Conservation (phyloP, 2,797 vertebrate species). For the Nasua narica region DNA sequence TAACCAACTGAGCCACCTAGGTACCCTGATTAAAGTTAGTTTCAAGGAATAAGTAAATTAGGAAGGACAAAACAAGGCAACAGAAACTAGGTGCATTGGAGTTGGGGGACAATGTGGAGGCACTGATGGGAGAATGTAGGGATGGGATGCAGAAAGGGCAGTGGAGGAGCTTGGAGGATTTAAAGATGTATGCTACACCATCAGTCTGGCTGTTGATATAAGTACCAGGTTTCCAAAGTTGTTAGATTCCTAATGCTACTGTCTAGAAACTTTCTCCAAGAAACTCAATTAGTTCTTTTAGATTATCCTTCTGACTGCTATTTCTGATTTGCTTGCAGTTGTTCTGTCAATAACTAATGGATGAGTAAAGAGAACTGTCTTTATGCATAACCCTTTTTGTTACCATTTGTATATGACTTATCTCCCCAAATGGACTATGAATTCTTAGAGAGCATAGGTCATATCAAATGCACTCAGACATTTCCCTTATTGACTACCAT, state of each 20-base stretch:
- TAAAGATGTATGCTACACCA: not conserved
- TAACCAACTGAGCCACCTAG: not conserved
- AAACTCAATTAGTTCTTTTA: not conserved
- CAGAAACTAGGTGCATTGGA: not conserved
- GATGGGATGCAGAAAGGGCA: not conserved
- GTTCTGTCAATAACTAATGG: not conserved
- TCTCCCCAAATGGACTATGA: not conserved
- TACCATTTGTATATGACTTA: not conserved
- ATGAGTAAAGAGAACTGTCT: not conserved
- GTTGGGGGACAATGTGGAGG: not conserved
- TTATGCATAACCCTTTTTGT: not conserved
- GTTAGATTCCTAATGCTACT: not conserved
- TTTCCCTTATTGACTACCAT: not conserved
- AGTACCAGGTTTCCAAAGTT: not conserved
- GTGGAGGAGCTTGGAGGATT: not conserved
- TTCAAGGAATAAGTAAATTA: not conserved
- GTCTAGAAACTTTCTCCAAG: not conserved
- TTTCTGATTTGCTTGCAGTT: slow-evolving; percentile 12
- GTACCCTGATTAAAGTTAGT: not conserved
- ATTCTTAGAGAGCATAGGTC: not conserved
- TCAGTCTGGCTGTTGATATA: not conserved
- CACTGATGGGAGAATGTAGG: not conserved
- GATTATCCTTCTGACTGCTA: not conserved
- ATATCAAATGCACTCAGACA: not conserved
- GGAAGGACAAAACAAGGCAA: not conserved